phyloP scores from a whole-genome alignment of 2,797 vertebrate genomes.

The Thamnophis elegans region DNA sequence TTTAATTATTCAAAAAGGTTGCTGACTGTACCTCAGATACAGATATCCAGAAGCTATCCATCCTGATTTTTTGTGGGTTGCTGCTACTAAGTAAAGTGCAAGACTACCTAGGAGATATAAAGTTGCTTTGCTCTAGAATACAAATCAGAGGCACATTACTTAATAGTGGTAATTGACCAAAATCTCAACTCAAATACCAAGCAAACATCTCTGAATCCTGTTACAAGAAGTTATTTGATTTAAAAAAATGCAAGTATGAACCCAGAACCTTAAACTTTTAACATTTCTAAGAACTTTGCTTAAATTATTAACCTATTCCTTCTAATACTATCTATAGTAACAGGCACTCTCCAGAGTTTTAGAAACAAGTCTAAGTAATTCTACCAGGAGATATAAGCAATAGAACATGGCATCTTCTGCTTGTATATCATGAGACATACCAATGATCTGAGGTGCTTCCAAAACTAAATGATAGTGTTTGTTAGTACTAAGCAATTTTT shows the following conservation, averaged over 20 bases:
- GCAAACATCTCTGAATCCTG: neutral
- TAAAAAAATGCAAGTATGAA: neutral
- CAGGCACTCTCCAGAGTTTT: neutral
- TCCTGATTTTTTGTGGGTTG: neutral
- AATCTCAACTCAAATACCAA: neutral
- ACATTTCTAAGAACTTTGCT: neutral
- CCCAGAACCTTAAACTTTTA: neutral
- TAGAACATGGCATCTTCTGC: neutral
- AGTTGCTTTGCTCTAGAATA: neutral
- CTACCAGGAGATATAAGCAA: neutral
- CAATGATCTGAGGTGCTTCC: too few relatives aligned
- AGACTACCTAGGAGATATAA: neutral
- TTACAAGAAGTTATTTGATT: neutral
- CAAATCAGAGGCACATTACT: neutral
- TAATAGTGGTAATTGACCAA: neutral
- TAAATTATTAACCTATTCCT: neutral
- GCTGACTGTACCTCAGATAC: neutral
- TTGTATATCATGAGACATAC: neutral
- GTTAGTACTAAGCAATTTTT: neutral
- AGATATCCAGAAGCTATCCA: neutral
- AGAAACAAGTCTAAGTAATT: neutral
- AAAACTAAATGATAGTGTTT: neutral
- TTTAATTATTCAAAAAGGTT: neutral
- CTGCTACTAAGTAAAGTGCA: neutral
- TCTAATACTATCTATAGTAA: neutral